These are phyloP conservation scores for Parnassius smintheus DNA, from an alignment of 2,888 invertebrate species.

Conservation along the genomic window DNA sequence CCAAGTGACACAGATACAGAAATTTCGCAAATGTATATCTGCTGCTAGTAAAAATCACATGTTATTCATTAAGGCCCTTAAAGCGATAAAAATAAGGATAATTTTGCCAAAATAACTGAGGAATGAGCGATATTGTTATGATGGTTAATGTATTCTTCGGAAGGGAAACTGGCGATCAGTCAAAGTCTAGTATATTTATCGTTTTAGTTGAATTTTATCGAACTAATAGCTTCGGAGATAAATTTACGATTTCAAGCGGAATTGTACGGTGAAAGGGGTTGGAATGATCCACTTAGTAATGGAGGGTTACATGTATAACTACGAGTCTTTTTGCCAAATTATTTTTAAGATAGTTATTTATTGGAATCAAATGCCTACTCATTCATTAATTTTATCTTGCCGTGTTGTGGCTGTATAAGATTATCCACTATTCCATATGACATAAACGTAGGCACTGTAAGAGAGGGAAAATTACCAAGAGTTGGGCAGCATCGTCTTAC, in stretches of 20 bases:
- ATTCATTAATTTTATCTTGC: too few species aligned
- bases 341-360: constrained; percentile 2
- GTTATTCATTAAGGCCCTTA: constrained; percentile 28
- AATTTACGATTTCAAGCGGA: constrained; percentile 75
- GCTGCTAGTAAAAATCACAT: background rate
- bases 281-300: constrained; percentile 27
- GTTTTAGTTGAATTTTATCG: constrained; percentile 80
- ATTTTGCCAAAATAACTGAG: background rate
- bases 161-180: constrained; percentile 74
- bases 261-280: constrained; percentile 69
- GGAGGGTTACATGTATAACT: constrained; percentile 13
- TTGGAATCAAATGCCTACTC: too few species aligned
- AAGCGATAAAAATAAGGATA: background rate
- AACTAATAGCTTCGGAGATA: constrained; percentile 77
- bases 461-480: too few species aligned
- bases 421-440: too few species aligned
- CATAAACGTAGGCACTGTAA: too few species aligned
- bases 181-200: constrained; percentile 78
- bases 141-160: constrained; percentile 60
- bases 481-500: too few species aligned
- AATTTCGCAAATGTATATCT: constrained; percentile 45
- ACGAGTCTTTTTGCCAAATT: constrained; percentile 1
- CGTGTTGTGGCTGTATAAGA: too few species aligned
- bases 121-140: constrained; percentile 32
- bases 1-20: constrained; percentile 71